Evolutionary conservation across 2,797 vertebrate genomes (phyloP), one percentile per base, ranked within the genome.

Genomic region (Vultur gryphus): DNA sequence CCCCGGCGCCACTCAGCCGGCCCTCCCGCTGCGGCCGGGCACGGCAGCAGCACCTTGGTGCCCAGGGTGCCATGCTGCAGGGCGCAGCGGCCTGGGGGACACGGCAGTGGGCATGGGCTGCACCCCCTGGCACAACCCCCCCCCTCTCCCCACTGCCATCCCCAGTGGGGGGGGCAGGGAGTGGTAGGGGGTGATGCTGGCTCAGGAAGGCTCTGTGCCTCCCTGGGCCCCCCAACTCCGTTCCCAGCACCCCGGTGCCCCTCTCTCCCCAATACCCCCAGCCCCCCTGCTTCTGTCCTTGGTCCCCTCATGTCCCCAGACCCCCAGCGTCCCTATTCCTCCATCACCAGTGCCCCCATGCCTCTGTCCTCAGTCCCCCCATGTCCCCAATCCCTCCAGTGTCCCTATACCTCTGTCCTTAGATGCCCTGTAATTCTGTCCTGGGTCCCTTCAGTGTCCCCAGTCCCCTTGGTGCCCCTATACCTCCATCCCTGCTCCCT

Each of bases 101-200:
- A 9, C 0, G 6, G 61, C 11, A 3, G 19, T 12, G 46, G 43
- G 48, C 17, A 31, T 2, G 10, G 61, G 52, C 29, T 46, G n/a
- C 11, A 66, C 28, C 52, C 48, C 64, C 44, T 4, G 2, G 24
- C 10, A 5, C 19, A 8, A 8, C 17, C 4, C 19, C 52, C 33
- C 24, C 55, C 35, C 1, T 3, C 23, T 4, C 13, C n/a, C 16
- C 9, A 0, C 43, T 14, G 19, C 7, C 1, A 23, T 11, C n/a
- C 35, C 48, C 3, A 49, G 20, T 13, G 6, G 49, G 2, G 3
- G 29, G 37, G 11, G 4, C 29, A 21, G n/a, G n/a, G n/a, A 49
- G 21, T 3, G 16, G 20, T 26, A 29, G 23, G 35, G 43, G 37
- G 20, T 49, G 62, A 54, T 6, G 1, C 37, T 25, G 37, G 12